Evolutionary conservation across 2,888 invertebrate species (phyloP).

Genomic region (Drosophila infuscata): DNA sequence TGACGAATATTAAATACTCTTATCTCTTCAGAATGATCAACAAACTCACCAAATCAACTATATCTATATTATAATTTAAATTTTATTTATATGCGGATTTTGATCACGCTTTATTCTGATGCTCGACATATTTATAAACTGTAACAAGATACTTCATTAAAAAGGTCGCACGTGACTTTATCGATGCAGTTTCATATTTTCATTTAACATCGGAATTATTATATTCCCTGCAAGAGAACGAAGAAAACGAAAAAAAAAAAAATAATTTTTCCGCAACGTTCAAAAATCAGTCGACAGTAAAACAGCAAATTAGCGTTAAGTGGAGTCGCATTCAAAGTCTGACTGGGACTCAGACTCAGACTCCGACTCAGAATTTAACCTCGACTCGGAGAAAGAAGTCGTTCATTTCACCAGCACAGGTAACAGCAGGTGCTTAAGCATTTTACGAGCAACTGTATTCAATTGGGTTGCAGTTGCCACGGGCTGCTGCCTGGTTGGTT

Average conservation of each 20-base stretch:
- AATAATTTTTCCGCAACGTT: slow-evolving; percentile 24
- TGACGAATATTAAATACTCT: slow-evolving; percentile 34
- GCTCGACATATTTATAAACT: neutral
- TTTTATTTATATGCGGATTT: neutral
- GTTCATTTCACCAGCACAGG: slow-evolving; percentile 34
- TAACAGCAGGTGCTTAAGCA: slow-evolving; percentile 72
- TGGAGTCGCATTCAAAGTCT: slow-evolving; percentile 50
- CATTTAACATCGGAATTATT: neutral
- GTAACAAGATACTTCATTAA: neutral
- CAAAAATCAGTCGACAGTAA: slow-evolving; percentile 73
- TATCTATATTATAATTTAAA: neutral
- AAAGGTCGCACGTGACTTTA: neutral
- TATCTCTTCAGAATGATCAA: neutral
- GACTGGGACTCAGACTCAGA: slow-evolving; percentile 5
- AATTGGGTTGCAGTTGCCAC: slow-evolving; percentile 62
- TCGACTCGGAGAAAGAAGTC: slow-evolving; percentile 11
- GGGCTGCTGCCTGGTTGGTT: slow-evolving; percentile 36
- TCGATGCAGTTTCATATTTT: neutral
- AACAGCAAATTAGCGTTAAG: slow-evolving; percentile 77
- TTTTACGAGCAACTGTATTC: slow-evolving; percentile 80
- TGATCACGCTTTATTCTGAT: neutral
- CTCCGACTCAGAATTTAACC: slow-evolving; percentile 3
- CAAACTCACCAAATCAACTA: neutral
- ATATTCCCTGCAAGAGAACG: neutral
- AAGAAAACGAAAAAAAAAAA: neutral